Conservation (phyloP, 2,888 invertebrate genomes). For the Allygus modestus region DNA sequence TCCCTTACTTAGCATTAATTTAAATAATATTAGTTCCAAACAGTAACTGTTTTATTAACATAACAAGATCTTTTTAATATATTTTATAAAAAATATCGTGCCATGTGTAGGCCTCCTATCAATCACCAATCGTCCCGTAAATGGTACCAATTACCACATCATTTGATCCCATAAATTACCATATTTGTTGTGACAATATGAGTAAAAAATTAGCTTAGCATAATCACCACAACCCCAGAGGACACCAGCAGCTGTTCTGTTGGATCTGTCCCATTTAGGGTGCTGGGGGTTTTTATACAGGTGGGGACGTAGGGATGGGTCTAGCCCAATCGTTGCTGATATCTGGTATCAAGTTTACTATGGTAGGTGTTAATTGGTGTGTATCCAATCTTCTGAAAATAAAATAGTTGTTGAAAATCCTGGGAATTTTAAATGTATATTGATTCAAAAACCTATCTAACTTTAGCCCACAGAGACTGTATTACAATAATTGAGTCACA, state of each 20-base stretch:
- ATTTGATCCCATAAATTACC: background rate
- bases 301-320: background rate
- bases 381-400: too few relatives aligned
- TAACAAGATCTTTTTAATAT: background rate
- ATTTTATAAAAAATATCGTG: background rate
- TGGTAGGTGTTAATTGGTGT: too few relatives aligned
- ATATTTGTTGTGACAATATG: background rate
- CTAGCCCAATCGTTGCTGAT: too few relatives aligned
- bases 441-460: too few relatives aligned
- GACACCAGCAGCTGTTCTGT: background rate
- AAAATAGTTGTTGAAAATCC: too few relatives aligned
- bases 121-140: background rate
- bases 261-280: background rate
- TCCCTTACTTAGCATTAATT: background rate
- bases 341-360: too few relatives aligned
- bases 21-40: background rate
- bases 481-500: too few relatives aligned
- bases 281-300: background rate
- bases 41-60: background rate
- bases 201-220: constrained; percentile 23
- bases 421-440: too few relatives aligned
- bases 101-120: background rate
- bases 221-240: background rate
- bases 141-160: background rate
- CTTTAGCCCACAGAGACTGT: too few relatives aligned